These are phyloP conservation scores for Pica pica DNA, from an alignment of 2,113 vertebrate species.

Conservation along the genomic window DNA sequence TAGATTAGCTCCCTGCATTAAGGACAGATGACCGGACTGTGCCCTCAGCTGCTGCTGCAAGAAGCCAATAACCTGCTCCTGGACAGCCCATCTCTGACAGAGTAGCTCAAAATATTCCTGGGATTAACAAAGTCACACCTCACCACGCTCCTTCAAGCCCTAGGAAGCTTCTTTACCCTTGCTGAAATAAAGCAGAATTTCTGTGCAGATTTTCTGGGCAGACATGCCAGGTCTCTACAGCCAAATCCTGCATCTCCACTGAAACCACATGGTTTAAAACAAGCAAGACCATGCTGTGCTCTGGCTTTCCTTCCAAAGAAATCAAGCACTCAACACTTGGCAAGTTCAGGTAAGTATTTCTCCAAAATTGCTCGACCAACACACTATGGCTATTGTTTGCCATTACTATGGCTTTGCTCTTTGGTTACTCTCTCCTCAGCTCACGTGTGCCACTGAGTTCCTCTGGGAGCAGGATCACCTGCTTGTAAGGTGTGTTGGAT, in stretches of 20 bases:
- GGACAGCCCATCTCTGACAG: neutral
- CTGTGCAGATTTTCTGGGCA: neutral
- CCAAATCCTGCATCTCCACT: neutral
- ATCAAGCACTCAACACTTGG: neutral
- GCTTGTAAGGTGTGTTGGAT: neutral
- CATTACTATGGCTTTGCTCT: neutral
- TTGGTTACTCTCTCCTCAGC: accelerated
- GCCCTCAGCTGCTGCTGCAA: neutral
- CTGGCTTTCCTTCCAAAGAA: neutral
- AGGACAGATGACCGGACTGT: neutral
- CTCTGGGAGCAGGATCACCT: neutral
- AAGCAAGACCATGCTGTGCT: accelerated
- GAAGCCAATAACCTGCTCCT: neutral
- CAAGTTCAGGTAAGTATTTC: neutral
- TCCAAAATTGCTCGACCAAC: neutral
- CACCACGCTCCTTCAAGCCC: accelerated
- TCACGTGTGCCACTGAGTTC: accelerated
- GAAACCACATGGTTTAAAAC: accelerated
- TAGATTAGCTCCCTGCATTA: neutral
- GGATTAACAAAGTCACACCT: neutral
- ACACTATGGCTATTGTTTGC: accelerated
- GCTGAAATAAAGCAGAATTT: neutral
- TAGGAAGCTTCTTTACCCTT: neutral
- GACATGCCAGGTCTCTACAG: neutral
- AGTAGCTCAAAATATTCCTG: neutral